Percentiles rank a stretch among this genome's conserved stretches.
Conservation (phyloP, 2,113 vertebrate species). For the Miniopterus natalensis region DNA sequence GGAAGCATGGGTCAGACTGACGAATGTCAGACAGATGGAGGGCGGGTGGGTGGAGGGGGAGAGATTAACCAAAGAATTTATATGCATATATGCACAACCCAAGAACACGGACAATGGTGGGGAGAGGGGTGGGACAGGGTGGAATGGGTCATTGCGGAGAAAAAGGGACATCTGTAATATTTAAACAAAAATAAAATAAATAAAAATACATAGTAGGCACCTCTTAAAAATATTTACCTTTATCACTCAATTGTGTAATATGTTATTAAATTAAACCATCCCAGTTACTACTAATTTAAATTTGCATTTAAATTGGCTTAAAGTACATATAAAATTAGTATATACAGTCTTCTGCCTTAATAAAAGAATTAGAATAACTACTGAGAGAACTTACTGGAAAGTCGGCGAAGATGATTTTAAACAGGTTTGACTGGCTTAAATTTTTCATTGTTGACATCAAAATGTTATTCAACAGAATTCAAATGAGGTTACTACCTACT, state of each 20-base stretch:
- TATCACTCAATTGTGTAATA: conserved; percentile 19
- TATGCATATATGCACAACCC: too few relatives aligned
- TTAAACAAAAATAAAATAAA: too few relatives aligned
- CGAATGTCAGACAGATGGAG: too few relatives aligned
- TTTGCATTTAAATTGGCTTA: conserved; percentile 21
- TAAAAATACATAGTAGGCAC: background rate
- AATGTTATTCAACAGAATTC: conserved; percentile 48
- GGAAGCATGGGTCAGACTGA: too few relatives aligned
- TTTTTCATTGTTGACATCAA: conserved; percentile 66
- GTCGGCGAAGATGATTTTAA: conserved; percentile 71
- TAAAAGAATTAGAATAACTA: conserved; percentile 27
- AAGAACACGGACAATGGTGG: too few relatives aligned
- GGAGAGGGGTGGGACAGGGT: too few relatives aligned
- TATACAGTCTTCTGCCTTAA: conserved; percentile 20
- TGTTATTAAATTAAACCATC: conserved; percentile 17
- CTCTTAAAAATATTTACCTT: conserved; percentile 23
- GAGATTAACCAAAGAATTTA: too few relatives aligned
- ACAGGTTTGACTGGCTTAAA: conserved; percentile 74
- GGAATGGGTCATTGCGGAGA: too few relatives aligned
- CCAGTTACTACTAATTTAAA: conserved; percentile 36
- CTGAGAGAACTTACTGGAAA: background rate
- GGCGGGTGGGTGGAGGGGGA: too few relatives aligned
- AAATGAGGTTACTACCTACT: conserved; percentile 13
- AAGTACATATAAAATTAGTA: background rate
- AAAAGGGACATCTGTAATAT: too few relatives aligned